Evolutionary conservation across 2,888 invertebrate species (phyloP).

Genomic region (Portevinia maculata): DNA sequence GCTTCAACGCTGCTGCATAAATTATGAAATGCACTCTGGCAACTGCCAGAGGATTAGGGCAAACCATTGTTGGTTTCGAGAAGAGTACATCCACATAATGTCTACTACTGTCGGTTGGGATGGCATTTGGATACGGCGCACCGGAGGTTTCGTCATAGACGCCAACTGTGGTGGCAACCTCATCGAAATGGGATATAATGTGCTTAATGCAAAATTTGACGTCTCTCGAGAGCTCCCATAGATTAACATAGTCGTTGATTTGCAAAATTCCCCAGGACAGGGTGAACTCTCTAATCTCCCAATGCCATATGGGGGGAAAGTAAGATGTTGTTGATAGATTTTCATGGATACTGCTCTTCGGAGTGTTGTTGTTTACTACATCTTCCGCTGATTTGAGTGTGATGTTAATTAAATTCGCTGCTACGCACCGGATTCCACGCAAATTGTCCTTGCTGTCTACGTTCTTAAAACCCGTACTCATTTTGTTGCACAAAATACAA

Average conservation of each 20-base stretch:
- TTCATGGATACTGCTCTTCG: background rate
- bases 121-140: background rate
- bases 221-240: slow-evolving; percentile 78
- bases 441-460: background rate
- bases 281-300: slow-evolving; percentile 76
- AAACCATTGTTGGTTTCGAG: slow-evolving; percentile 78
- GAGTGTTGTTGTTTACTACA: slow-evolving; percentile 12
- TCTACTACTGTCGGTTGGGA: slow-evolving; percentile 75
- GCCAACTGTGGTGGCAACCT: slow-evolving; percentile 9
- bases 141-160: slow-evolving; percentile 5
- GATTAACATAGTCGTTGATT: slow-evolving; percentile 77
- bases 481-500: background rate
- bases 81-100: slow-evolving; percentile 79
- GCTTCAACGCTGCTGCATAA: slow-evolving; percentile 75
- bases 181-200: slow-evolving; percentile 40
- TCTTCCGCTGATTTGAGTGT: slow-evolving; percentile 32
- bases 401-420: slow-evolving; percentile 9
- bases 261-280: slow-evolving; percentile 74
- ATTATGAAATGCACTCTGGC: slow-evolving; percentile 80
- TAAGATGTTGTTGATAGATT: background rate
- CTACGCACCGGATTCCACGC: slow-evolving; percentile 31
- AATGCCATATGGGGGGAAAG: slow-evolving; percentile 23
- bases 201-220: slow-evolving; percentile 77
- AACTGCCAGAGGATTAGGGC: slow-evolving; percentile 80
- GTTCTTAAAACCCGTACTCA: background rate